Evolutionary conservation across 2,888 invertebrate species (phyloP), one percentile per base, ranked within the genome.

Genomic region (Bembecia ichneumoniformis): DNA sequence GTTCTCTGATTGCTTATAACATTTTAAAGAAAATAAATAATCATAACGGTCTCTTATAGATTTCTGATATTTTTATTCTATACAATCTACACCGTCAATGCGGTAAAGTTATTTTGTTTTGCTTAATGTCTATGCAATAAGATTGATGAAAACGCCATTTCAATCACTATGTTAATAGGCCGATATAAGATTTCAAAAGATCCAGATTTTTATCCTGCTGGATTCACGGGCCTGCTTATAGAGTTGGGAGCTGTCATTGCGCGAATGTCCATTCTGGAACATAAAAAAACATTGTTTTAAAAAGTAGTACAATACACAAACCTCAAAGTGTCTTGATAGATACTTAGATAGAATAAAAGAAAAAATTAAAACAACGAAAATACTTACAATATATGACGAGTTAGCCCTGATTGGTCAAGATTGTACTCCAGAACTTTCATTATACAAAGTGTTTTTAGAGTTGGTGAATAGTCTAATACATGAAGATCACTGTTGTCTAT

Each of bases 401-500:
- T 94, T 54, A 95, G 77, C 52, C 77, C 78, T 0, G 88, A 77
- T 51, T 88, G 88, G 62, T 94, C 91, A 48, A 94, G 76, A 49
- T 90, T 89, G 64, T 92, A 68, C 62, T 91, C 88, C 47, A 92
- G 69, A 7, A 94, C 93, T 48, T 83, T 82, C 52, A 93, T 77
- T 57, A 94, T 90, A 66, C 92, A 89, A 48, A 95, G 79, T 0
- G 93, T 94, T 71, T 92, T 93, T 43, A 96, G 82, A 3, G 91
- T 89, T 1, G 95, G 94, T 52, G 88, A 86, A 78, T 95, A 93
- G 74, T 96, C 96, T 53, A 96, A 79, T 11, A 96, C 89, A 73
- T 94, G 91, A 57, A 95, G 89, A 74, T 96, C 96, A 72, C 93
- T 92, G 66, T 95, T 94, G 71, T 96, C 96, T 58, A 93, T 89